Conservation (phyloP, 2,113 vertebrate species). For the Sula dactylatra region DNA sequence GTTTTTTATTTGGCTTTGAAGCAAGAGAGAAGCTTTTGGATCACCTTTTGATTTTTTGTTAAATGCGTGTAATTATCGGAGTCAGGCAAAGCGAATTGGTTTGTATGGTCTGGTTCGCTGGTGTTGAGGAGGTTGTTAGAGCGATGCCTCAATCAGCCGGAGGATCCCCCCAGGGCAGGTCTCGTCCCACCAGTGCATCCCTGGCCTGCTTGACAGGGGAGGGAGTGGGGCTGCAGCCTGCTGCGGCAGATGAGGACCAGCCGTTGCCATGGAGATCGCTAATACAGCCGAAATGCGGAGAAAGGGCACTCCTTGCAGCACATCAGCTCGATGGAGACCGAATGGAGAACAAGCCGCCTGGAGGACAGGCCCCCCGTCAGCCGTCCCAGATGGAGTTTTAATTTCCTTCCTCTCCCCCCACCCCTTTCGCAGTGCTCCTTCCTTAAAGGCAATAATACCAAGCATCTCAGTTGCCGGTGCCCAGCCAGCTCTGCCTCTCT, state of each 20-base stretch:
- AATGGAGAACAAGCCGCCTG: background rate
- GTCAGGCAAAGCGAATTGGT: background rate
- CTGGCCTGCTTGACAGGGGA: background rate
- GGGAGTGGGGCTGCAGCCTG: constrained; percentile 58
- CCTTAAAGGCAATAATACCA: background rate
- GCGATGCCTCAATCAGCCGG: constrained; percentile 21
- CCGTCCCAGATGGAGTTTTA: constrained; percentile 65
- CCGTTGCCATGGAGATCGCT: constrained; percentile 86
- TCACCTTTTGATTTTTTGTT: background rate
- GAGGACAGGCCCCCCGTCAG: background rate
- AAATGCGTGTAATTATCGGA: background rate
- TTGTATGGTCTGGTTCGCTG: background rate
- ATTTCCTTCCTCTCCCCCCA: constrained; percentile 8
- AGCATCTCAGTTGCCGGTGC: background rate
- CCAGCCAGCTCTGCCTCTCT: background rate
- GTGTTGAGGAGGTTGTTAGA: constrained; percentile 57
- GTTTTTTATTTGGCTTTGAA: background rate
- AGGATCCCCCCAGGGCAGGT: constrained; percentile 60
- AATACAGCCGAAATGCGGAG: constrained; percentile 67
- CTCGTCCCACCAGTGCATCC: constrained; percentile 19
- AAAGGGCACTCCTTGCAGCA: constrained; percentile 59
- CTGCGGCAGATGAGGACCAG: constrained; percentile 81
- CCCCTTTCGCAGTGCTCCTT: background rate
- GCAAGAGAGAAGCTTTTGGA: background rate
- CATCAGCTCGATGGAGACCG: constrained; percentile 16